Evolutionary conservation across 37 sponge, comb jelly and placozoan species (phyloP).

Genomic region (Halichondria panicea): DNA sequence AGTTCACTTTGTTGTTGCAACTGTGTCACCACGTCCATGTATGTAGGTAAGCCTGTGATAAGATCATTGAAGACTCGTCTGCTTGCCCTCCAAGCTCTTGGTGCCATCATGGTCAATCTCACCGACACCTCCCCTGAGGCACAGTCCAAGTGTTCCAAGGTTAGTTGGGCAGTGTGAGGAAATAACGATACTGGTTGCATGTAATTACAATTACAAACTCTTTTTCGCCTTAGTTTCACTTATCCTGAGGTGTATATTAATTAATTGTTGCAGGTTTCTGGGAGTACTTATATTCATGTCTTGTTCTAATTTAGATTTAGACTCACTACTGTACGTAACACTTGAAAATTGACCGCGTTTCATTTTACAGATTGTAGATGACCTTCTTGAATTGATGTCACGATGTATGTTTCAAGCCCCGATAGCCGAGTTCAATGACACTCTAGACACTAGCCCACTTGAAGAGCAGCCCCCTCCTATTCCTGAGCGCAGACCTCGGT

Average conservation of each 20-base stretch:
- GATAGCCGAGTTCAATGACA: not conserved
- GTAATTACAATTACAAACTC: not conserved
- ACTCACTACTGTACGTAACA: not conserved
- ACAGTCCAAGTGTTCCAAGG: conserved; percentile 42
- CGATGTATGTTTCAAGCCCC: conserved; percentile 54
- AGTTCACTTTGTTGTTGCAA: not conserved
- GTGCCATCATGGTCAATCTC: conserved; percentile 26
- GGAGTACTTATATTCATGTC: not conserved
- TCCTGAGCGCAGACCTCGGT: not conserved
- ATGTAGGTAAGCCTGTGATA: conserved; percentile 22
- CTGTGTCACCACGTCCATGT: not conserved
- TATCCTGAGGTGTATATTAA: not conserved
- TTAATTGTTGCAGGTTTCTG: no score
- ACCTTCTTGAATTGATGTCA: conserved; percentile 39
- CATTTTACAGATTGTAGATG: conserved; percentile 24
- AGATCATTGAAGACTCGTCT: conserved; percentile 61
- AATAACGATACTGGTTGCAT: not conserved
- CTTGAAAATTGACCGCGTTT: not conserved
- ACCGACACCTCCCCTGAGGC: conserved; percentile 8
- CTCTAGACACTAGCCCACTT: not conserved
- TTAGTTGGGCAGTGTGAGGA: not conserved
- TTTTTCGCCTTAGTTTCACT: not conserved
- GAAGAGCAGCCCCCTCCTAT: not conserved
- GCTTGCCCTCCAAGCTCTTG: conserved; percentile 47
- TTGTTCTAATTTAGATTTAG: not conserved